Evolutionary conservation across 92 coral and sea anemone species (phyloP).

Genomic region (Ricordea florida): DNA sequence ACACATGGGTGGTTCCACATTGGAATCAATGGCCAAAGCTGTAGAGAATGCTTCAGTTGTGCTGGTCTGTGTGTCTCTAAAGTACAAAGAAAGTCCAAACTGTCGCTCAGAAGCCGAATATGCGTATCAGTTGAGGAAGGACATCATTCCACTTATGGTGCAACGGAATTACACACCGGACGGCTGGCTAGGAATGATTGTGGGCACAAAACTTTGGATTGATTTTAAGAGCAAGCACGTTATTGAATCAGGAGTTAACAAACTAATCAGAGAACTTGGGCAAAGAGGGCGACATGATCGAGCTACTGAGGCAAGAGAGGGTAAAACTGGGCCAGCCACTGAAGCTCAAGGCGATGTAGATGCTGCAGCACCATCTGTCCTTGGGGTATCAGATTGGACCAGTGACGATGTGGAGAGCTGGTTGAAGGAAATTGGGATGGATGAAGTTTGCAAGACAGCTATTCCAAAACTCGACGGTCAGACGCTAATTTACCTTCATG

Average conservation of each 20-base stretch:
- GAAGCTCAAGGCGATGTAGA: background rate
- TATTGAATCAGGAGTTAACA: background rate
- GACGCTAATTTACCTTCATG: constrained; percentile 17
- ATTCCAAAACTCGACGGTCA: constrained; percentile 18
- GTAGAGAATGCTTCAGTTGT: constrained; percentile 46
- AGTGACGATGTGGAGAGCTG: constrained; percentile 29
- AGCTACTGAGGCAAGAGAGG: background rate
- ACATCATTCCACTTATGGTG: constrained; percentile 46
- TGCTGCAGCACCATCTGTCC: background rate
- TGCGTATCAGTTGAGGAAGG: constrained; percentile 31
- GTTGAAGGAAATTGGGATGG: constrained; percentile 37
- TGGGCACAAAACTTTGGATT: constrained; percentile 20
- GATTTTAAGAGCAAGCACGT: constrained; percentile 23
- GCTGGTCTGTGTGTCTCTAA: constrained; percentile 56
- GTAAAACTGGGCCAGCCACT: background rate
- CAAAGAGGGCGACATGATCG: constrained; percentile 4
- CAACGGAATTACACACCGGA: constrained; percentile 39
- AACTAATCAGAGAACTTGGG: constrained; percentile 15
- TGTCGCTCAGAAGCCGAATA: constrained; percentile 54
- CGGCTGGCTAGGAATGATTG: constrained; percentile 39
- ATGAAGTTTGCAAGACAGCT: constrained; percentile 22
- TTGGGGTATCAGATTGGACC: constrained; percentile 22
- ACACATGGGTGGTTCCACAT: constrained; percentile 42
- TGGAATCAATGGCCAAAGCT: constrained; percentile 47
- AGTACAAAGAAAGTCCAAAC: constrained; percentile 55